Evolutionary conservation across 2,888 invertebrate genomes (phyloP), one percentile per base, ranked within the genome.

Genomic region (Pollenia angustigena): DNA sequence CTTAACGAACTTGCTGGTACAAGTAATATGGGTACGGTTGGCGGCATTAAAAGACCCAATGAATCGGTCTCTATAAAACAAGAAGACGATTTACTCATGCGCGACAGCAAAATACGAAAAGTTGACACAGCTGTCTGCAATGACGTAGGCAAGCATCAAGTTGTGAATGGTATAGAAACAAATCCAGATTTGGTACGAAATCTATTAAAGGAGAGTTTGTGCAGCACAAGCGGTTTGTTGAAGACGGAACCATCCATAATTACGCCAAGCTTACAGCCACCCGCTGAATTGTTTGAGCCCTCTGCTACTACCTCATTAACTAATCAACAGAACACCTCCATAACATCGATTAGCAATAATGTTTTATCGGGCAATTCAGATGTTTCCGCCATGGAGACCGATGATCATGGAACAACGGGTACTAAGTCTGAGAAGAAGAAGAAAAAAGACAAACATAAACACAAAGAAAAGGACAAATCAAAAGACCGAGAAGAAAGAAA

Each of bases 371-470:
- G 66, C 42, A 84, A 84, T 56, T 60, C 88, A 1, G 78, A 78
- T 52, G 64, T 81, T 16, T 81, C 81, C 32, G 75, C 81, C 10
- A 85, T 88, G 87, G 87, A 84, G 40, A 81, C 72, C 0, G 85
- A 85, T 44, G 88, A 88, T 1, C 69, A 78, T 32, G 71, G 66
- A 1, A 79, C 52, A 62, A 52, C 79, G 32, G 83, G 87, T 40
- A 86, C 89, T 78, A 92, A 92, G 82, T 88, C 90, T 0, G 93
- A 93, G 81, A 93, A 93, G 90, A 96, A 96, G 93, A 97, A 96
- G 92, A 95, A 95, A 91, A 96, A 96, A 90, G 96, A 96, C 89
- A 97, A 96, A 92, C 96, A 96, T 90, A 97, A 96, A 94, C 96
- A 97, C 91, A 96, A 96, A 92, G 95, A 96, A 90, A 97, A 96